Percentiles rank a stretch among this genome's conserved stretches.
phyloP scores from a whole-genome alignment of 2,888 invertebrate genomes.

The Trachelus iudaicus region DNA sequence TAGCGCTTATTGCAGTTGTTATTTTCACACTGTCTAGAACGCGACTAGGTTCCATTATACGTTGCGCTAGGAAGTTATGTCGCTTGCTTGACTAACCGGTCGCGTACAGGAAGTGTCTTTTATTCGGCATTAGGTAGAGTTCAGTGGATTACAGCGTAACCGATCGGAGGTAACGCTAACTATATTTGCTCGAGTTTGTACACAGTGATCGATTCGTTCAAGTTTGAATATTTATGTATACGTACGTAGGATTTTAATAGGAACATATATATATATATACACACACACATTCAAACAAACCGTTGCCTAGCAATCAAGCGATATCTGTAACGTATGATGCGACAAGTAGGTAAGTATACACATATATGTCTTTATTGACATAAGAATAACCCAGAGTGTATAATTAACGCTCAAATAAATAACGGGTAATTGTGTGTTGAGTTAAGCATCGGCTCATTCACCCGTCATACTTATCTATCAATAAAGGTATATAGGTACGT shows the following conservation, averaged over 20 bases:
- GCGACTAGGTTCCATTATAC: background rate
- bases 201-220: background rate
- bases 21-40: background rate
- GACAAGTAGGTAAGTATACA: background rate
- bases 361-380: background rate
- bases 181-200: background rate
- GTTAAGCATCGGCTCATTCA: background rate
- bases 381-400: background rate
- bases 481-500: background rate
- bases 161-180: background rate
- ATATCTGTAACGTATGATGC: background rate
- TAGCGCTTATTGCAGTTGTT: background rate
- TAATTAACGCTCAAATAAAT: background rate
- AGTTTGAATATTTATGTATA: background rate
- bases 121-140: background rate
- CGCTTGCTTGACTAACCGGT: background rate
- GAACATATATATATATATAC: too few relatives aligned
- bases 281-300: background rate
- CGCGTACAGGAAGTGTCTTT: background rate
- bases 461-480: background rate
- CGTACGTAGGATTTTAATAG: background rate
- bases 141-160: background rate
- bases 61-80: background rate
- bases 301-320: background rate
- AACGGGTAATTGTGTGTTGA: background rate